Percentiles rank a stretch among this genome's conserved stretches.
Evolutionary conservation across 1,140 invertebrate genomes (phyloP).

Genomic region (Cepaea nemoralis): DNA sequence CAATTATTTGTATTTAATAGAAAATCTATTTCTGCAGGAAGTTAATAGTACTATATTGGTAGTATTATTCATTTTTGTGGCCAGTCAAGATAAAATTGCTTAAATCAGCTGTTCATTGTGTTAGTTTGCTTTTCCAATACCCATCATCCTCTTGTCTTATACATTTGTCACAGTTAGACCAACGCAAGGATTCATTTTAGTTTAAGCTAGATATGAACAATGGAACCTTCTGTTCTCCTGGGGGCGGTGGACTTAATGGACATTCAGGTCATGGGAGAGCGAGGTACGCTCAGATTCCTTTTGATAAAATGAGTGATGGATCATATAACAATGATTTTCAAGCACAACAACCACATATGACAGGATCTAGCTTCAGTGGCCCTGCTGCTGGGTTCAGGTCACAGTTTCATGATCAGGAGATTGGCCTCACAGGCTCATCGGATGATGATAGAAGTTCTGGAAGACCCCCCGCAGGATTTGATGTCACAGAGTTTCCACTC

Average conservation of each 20-base stretch:
- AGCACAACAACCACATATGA: conserved; percentile 13
- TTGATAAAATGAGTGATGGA: conserved; percentile 33
- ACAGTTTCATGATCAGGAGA: conserved; percentile 15
- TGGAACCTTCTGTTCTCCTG: conserved; percentile 29
- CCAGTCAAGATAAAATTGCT: too few species aligned
- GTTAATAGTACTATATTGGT: too few species aligned
- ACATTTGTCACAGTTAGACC: too few species aligned
- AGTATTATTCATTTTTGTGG: too few species aligned
- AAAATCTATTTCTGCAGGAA: too few species aligned
- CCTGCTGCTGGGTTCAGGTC: conserved; percentile 21
- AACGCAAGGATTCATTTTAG: too few species aligned
- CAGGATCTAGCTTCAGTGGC: conserved; percentile 15
- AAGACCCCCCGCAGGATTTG: neutral
- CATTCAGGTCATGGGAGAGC: conserved; percentile 11
- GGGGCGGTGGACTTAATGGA: conserved; percentile 19
- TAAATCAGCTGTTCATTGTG: too few species aligned
- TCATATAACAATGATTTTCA: conserved; percentile 27
- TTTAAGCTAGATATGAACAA: conserved; percentile 30
- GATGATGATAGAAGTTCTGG: conserved; percentile 11
- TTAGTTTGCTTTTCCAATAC: too few species aligned
- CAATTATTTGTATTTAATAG: too few species aligned
- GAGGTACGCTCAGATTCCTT: conserved; percentile 8
- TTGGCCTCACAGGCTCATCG: neutral
- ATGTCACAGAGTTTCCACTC: neutral
- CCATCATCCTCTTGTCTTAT: too few species aligned